Base-by-base conservation (phyloP, 92 coral and sea anemone species). In the Actinostola sp. region DNA sequence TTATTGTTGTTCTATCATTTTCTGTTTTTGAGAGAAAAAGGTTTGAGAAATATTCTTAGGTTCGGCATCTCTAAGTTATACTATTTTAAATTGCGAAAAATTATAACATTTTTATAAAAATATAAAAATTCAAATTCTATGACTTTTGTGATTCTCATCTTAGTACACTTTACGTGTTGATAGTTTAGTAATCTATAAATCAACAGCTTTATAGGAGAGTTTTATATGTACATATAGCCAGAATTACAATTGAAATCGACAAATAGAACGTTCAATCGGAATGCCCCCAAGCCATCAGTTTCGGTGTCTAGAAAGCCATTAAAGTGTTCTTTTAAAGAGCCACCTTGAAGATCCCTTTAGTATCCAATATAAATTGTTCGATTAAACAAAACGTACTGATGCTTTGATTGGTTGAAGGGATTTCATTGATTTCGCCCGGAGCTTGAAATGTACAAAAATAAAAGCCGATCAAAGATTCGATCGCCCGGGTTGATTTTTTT, bases 221-320 rank as follows among this genome's bases (percentile, higher is more conserved):
- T 57, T 57, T 27, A 2, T 30, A 13, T 57, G n/a, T 57, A 57
- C 63, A 57, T 57, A 27, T 57, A 28, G 2, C 32, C 0, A 26
- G 28, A 57, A 57, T 57, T 57, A 30, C 42, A 67, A 27, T 67
- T 31, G 21, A 46, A 42, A 44, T 6, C 14, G 53, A 46, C 56
- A 28, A 65, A 65, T 41, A 65, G 38, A 65, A 44, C 54, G 71
- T 65, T 38, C 13, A 27, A 66, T 44, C 63, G 63, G 4, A 27
- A 49, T 45, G 39, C 78, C 78, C 78, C 41, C 16, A 31, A 72
- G 78, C 58, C 67, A 60, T 58, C n/a, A n/a, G n/a, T n/a, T 72
- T 28, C 27, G 52, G 39, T 69, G 75, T 68, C 64, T 53, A 48
- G 43, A 50, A 67, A 67, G 60, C 73, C 73, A 67, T 67, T 67